Evolutionary conservation across 1,140 invertebrate species (phyloP), one percentile per base, ranked within the genome.

Genomic region (Aphelinus atriplicis): DNA sequence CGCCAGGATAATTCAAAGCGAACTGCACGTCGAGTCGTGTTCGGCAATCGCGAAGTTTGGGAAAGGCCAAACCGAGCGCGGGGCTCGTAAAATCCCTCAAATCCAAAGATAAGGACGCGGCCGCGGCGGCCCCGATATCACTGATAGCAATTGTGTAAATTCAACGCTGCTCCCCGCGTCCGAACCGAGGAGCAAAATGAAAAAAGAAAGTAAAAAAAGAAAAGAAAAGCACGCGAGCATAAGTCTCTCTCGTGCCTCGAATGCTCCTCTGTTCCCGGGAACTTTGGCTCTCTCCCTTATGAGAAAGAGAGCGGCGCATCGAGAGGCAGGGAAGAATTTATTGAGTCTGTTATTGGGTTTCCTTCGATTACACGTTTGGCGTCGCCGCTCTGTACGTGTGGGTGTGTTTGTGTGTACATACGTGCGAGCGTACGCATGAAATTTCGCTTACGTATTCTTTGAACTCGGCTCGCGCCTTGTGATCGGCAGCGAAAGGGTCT

Each of bases 261-360:
- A 68, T 74, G 64, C 65, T 68, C 68, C 68, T 74, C 72, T 68
- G 68, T 72, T 56, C 26, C 26, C 26, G 26, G 51, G 63, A 74
- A 68, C 57, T 68, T 56, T 6, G 48, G 45, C 60, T 26, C 26
- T 26, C 43, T 26, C 58, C 58, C 58, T 68, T n/a, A 61, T 63
- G 9, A 74, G 55, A 67, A 57, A 48, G 3, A 42, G 7, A 3
- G 50, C 46, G n/a, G 50, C 3, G 43, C 55, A 60, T 45, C 7
- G 57, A 71, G 51, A 61, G 58, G 5, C 55, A 50, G 58, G 51
- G 48, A 76, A 76, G 58, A 76, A 76, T 76, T 76, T 76, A 76
- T 76, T 68, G 75, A 68, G 63, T 76, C 75, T 68, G 75, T 76
- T 76, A 76, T 76, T 76, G 75, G 75, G 69, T 76, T 76, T 76